A percentile compares a stretch with the other conserved stretches of the same genome.
Evolutionary conservation across 2,888 invertebrate genomes (phyloP).

Genomic region (Meganola albula): DNA sequence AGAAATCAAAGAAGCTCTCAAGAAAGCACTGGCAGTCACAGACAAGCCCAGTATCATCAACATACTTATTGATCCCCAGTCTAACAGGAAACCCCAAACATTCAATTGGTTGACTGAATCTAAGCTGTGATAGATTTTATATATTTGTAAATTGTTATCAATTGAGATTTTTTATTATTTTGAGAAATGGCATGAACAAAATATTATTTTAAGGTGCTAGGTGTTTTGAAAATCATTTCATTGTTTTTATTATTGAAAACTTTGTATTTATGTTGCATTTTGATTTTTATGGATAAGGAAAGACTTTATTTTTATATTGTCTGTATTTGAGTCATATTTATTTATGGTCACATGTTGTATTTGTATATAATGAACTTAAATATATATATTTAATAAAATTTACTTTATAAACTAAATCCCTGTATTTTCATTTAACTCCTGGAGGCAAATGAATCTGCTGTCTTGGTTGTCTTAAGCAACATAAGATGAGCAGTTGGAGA

Average conservation of each 20-base stretch:
- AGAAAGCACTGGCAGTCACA: constrained; percentile 80
- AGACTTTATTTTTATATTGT: constrained; percentile 51
- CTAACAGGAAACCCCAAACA: constrained; percentile 93
- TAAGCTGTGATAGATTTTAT: constrained; percentile 80
- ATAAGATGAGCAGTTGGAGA: constrained; percentile 48
- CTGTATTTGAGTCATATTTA: constrained; percentile 62
- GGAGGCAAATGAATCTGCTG: constrained; percentile 66
- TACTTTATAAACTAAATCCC: constrained; percentile 75
- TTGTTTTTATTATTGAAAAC: constrained; percentile 10
- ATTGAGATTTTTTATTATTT: no score
- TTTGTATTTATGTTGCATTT: constrained; percentile 13
- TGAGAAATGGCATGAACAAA: no score
- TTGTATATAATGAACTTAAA: constrained; percentile 70
- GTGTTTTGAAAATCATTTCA: no score
- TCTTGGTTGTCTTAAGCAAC: constrained; percentile 59
- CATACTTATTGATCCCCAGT: constrained; percentile 90
- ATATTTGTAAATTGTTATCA: neutral
- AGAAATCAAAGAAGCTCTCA: constrained; percentile 85
- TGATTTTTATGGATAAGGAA: constrained; percentile 8
- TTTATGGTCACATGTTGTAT: constrained; percentile 53
- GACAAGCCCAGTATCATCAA: constrained; percentile 93
- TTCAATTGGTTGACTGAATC: constrained; percentile 96
- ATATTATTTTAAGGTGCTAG: constrained; percentile 2
- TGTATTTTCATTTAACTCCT: constrained; percentile 70
- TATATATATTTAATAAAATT: constrained; percentile 67